Evolutionary conservation across 2,888 invertebrate species (phyloP).

Genomic region (Tinea trinotella): DNA sequence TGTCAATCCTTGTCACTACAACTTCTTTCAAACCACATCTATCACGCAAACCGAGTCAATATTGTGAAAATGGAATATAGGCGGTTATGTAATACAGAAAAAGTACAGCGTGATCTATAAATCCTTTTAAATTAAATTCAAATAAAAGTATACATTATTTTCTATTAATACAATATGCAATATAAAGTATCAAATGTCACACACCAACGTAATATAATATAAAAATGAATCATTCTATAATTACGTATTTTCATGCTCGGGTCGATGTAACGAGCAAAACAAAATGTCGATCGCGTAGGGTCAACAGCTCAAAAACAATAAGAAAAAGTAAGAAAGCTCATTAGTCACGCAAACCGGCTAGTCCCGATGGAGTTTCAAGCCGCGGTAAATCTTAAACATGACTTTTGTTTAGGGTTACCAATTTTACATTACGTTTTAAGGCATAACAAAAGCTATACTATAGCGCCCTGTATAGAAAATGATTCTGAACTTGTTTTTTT

Average conservation of each 20-base stretch:
- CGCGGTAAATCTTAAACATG: conserved; percentile 12
- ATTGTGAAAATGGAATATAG: too few relatives aligned
- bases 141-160: too few relatives aligned
- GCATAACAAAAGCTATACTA: too few relatives aligned
- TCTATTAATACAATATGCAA: not conserved
- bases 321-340: conserved; percentile 59
- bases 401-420: conserved; percentile 17
- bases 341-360: conserved; percentile 52
- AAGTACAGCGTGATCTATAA: too few relatives aligned
- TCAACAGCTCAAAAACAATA: conserved; percentile 66
- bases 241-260: conserved; percentile 29
- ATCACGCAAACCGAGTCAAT: too few relatives aligned
- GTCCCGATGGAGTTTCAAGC: not conserved
- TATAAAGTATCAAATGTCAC: not conserved
- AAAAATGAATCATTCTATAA: conserved; percentile 54
- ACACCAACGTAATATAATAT: conserved; percentile 4
- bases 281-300: conserved; percentile 55
- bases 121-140: too few relatives aligned
- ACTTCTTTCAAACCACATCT: too few relatives aligned
- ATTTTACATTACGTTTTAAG: not conserved
- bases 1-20: too few relatives aligned
- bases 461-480: too few relatives aligned
- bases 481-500: too few relatives aligned
- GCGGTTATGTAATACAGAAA: too few relatives aligned
- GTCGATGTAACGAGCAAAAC: conserved; percentile 16